Base-by-base conservation (phyloP, 2,797 vertebrate genomes). In the Pogonophryne albipinna region DNA sequence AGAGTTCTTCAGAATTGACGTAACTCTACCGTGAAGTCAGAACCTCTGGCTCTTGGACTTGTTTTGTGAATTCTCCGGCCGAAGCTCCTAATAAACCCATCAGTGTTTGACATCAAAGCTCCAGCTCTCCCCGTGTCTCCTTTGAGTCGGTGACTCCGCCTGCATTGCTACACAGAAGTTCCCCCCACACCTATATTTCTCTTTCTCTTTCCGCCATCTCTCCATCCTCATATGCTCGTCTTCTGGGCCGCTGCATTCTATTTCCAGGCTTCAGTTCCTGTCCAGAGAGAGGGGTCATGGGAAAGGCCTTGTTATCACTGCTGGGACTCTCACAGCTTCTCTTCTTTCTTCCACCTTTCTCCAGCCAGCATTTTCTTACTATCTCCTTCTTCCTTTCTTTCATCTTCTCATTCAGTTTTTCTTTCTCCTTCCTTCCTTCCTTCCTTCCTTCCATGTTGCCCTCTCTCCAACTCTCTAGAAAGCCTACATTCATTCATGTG, bases 301-400 rank as follows among this genome's bases (percentile, higher is more conserved):
- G 95, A 95, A 95, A 95, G 92, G 92, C 90, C 93, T 92, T 82
- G 89, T 90, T 94, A 90, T 95, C 94, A 83, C 90, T 91, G 64
- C 86, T 94, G 92, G 90, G 93, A 93, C 91, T 92, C 86, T 79
- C 84, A 80, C 67, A 85, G 90, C 80, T 78, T 77, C 76, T 79
- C 69, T 63, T 69, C 68, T 78, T 17, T 74, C 56, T 71, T 71
- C 67, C 79, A 87, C 86, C 87, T 85, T 89, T 87, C 58, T 87
- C 58, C 31, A 50, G 14, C 9, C 31, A 42, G 19, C 17, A 17
- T 66, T 47, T 62, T 62, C 10, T 44, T 16, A 57, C 45, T 45
- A 20, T 66, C 51, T 75, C 63, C 74, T 19, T 74, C 57, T 65
- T 62, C 31, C 14, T 38, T 34, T 66, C 46, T 55, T 46, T 19